Conservation (phyloP, 1,140 invertebrate species). For the Lepidurus apus region DNA sequence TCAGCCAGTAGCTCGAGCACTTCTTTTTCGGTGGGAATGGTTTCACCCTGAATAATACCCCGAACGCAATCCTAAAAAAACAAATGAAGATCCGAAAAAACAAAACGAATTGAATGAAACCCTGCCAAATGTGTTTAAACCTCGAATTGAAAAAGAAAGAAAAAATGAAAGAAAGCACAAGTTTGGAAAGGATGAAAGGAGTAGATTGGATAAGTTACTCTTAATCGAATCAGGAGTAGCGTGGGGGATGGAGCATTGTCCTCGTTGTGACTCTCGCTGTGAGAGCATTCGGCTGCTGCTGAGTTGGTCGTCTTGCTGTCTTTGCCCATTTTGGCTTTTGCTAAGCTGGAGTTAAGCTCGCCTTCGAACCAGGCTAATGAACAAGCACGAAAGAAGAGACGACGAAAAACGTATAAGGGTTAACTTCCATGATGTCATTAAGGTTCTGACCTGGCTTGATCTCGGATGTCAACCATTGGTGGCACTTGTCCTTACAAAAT, state of each 20-base stretch:
- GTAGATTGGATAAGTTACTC: slow-evolving; percentile 18
- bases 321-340: background rate
- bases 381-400: background rate
- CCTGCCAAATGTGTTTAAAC: background rate
- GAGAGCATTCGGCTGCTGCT: background rate
- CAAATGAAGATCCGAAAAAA: background rate
- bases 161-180: background rate
- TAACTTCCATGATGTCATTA: background rate
- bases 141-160: background rate
- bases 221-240: slow-evolving; percentile 18
- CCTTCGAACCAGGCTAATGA: background rate
- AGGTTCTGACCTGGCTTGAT: background rate
- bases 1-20: background rate
- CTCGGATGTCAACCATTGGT: background rate
- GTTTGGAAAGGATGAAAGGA: background rate
- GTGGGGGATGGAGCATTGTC: background rate
- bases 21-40: slow-evolving; percentile 7
- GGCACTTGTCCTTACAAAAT: slow-evolving; percentile 18
- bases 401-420: background rate
- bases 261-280: background rate
- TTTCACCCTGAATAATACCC: background rate
- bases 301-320: background rate
- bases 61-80: background rate
- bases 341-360: background rate
- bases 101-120: background rate